Base-by-base conservation (phyloP, 2,113 vertebrate species). In the Amblyopsis rosae region DNA sequence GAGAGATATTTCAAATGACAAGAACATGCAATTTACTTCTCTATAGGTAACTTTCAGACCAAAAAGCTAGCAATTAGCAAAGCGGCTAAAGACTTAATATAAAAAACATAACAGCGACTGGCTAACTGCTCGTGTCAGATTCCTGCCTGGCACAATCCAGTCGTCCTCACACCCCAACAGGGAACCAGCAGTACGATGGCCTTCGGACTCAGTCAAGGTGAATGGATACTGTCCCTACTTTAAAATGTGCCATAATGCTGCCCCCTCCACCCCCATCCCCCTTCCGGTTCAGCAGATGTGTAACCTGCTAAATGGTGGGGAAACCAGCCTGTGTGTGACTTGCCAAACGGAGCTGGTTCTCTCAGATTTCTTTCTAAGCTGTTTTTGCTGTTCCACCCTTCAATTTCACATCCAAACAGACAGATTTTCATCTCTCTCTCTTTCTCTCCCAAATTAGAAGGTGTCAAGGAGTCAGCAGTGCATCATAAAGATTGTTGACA, bases 221-320 rank as follows among this genome's bases (percentile, higher is more conserved):
- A 81, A 62, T 68, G 46, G 67, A 63, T 32, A 56, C 35, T 80
- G 76, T 45, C 35, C 57, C 72, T 62, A n/a, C n/a, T n/a, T n/a
- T n/a, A 74, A 62, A 71, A 70, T 68, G 69, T 41, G 35, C 69
- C 54, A 71, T 62, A 65, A 73, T 67, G 59, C 45, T 17, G 1
- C 15, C 69, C 54, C 56, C 75, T 69, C 58, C 49, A 82, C 73
- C 80, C 49, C 73, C 51, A 1, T 19, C 1, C 65, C 55, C 54
- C 67, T 65, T 61, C 57, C 32, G 6, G 82, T 77, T 74, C 61
- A 77, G 85, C 89, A 90, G 87, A 90, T 91, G 89, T 81, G 72
- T 76, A 81, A 81, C 81, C 85, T 88, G 89, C 82, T 90, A 88
- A 90, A 90, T 90, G 80, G 83, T 10, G 66, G 80, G 77, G 79